These are phyloP conservation scores for Griposia aprilina DNA, from an alignment of 2,888 invertebrate genomes.

Conservation along the genomic window DNA sequence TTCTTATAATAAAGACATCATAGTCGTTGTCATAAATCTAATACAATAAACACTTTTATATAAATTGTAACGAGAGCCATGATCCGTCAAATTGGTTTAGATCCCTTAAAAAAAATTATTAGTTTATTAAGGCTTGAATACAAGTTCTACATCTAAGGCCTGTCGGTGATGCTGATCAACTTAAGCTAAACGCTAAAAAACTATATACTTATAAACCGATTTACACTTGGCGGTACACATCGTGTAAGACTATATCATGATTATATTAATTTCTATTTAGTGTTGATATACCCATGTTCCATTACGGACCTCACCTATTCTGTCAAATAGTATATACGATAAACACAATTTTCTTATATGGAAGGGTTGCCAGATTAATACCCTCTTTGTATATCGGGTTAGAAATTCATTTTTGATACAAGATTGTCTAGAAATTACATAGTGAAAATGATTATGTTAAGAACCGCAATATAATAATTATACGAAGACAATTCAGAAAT, in stretches of 20 bases:
- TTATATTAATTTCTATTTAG: slow-evolving; percentile 13
- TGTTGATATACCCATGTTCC: slow-evolving; percentile 16
- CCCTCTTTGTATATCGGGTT: slow-evolving; percentile 7
- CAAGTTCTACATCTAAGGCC: slow-evolving; percentile 64
- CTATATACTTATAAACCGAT: slow-evolving; percentile 38
- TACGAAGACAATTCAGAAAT: neutral
- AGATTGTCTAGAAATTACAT: neutral
- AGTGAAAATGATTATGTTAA: neutral
- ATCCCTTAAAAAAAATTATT: slow-evolving; percentile 22
- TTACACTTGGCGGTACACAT: slow-evolving; percentile 18
- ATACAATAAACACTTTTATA: neutral
- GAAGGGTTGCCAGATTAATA: neutral
- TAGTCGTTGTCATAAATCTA: neutral
- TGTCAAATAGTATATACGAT: neutral
- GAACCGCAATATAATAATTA: slow-evolving; percentile 1
- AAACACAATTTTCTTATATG: slow-evolving; percentile 1
- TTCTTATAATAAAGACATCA: neutral
- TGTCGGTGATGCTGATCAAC: slow-evolving; percentile 64
- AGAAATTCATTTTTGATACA: slow-evolving; percentile 16
- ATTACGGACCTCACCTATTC: slow-evolving; percentile 4
- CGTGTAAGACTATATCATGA: neutral
- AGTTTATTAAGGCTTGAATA: slow-evolving; percentile 43
- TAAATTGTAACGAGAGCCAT: neutral
- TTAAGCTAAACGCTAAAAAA: slow-evolving; percentile 59
- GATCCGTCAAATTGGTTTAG: slow-evolving; percentile 29